Percentiles rank a stretch among this genome's conserved stretches.
phyloP scores from a whole-genome alignment of 2,888 invertebrate species.

The Protodeltote pygarga region DNA sequence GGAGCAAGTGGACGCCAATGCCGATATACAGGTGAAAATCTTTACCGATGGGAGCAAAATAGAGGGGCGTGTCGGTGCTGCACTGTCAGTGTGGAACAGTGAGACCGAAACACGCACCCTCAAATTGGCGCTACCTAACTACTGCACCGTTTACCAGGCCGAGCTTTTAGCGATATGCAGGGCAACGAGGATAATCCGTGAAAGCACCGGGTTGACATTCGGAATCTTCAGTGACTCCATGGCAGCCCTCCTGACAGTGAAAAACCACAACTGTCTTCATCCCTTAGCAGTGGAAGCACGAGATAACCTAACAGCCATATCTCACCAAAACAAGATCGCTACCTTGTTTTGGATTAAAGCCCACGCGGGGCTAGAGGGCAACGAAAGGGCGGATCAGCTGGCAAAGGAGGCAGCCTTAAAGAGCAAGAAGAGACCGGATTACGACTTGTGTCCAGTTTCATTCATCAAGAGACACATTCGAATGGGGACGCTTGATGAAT shows the following conservation, averaged over 20 bases:
- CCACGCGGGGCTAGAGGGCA: no score
- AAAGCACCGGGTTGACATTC: not conserved
- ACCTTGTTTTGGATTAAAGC: not conserved
- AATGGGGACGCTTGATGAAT: no score
- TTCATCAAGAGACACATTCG: no score
- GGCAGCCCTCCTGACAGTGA: not conserved
- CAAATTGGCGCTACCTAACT: not conserved
- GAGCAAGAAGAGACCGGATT: no score
- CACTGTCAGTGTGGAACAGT: not conserved
- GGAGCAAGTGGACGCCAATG: no score
- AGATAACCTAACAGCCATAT: not conserved
- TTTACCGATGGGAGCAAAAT: not conserved
- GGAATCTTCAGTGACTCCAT: slow-evolving; percentile 2
- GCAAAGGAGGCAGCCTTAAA: no score
- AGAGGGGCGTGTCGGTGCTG: not conserved
- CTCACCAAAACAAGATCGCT: not conserved
- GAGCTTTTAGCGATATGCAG: not conserved
- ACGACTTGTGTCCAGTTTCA: no score
- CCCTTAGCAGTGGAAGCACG: slow-evolving; percentile 4
- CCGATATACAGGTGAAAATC: not conserved
- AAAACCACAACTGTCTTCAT: not conserved
- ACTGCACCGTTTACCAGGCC: not conserved
- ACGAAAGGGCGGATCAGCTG: not conserved
- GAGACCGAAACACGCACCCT: not conserved
- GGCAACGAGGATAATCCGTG: not conserved